A percentile compares a stretch with the other conserved stretches of the same genome.
These are phyloP conservation scores for Loris lydekkerianus DNA, from an alignment of 2,797 vertebrate genomes.

Conservation along the genomic window DNA sequence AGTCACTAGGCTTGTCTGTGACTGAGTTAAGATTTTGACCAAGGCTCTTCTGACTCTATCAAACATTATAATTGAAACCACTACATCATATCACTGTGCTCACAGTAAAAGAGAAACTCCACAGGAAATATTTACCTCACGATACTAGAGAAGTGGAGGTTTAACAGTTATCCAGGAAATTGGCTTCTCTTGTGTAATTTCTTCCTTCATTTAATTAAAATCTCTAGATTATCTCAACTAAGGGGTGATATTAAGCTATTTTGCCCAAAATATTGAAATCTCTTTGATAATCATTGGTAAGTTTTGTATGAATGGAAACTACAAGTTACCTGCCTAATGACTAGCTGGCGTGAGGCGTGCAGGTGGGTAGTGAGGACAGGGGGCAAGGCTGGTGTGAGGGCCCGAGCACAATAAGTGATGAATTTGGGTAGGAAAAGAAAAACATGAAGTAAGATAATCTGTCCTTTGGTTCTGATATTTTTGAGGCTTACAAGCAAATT, in stretches of 20 bases:
- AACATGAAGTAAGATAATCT: background rate
- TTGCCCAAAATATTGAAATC: background rate
- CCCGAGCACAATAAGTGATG: background rate
- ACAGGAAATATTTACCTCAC: background rate
- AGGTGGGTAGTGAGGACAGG: background rate
- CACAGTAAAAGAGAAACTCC: background rate
- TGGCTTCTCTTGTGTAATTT: background rate
- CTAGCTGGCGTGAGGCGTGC: too few species aligned
- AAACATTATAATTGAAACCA: background rate
- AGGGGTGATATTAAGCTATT: background rate
- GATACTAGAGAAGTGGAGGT: background rate
- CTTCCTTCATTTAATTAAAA: background rate
- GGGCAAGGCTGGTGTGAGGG: too few species aligned
- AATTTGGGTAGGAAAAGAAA: background rate
- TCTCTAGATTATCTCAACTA: background rate
- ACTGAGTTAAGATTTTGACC: background rate
- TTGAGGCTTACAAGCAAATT: background rate
- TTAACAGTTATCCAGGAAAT: background rate
- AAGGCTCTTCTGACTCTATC: background rate
- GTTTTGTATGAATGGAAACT: background rate
- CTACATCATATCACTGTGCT: background rate
- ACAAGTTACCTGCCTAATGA: background rate
- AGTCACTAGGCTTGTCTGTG: background rate
- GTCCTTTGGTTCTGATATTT: background rate
- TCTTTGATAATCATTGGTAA: background rate